Percentiles rank a stretch among this genome's conserved stretches.
Evolutionary conservation across 2,113 vertebrate genomes (phyloP).

Genomic region (Pycnonotus jocosus): DNA sequence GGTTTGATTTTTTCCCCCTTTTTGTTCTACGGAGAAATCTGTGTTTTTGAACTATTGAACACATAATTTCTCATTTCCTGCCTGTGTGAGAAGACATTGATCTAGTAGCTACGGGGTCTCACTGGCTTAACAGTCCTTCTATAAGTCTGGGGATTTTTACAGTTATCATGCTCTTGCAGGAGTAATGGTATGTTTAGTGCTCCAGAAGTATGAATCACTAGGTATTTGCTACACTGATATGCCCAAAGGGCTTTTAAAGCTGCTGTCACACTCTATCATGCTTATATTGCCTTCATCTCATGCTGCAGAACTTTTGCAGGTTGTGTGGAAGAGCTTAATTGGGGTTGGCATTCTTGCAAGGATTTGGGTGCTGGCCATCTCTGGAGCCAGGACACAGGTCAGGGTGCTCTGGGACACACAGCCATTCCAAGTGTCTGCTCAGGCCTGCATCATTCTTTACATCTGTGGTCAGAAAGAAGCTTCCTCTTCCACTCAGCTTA

Average conservation of each 20-base stretch:
- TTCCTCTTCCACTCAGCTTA: not conserved
- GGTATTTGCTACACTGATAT: not conserved
- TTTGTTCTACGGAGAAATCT: not conserved
- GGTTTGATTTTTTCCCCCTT: not conserved
- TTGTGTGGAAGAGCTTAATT: not conserved
- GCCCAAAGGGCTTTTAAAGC: not conserved
- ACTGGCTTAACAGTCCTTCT: not conserved
- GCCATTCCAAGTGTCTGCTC: not conserved
- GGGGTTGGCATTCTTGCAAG: not conserved
- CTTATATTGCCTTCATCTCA: not conserved
- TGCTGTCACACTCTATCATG: not conserved
- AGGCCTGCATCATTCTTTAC: not conserved
- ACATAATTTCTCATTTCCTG: not conserved
- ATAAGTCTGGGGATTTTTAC: not conserved
- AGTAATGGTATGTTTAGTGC: not conserved
- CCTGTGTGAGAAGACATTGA: not conserved
- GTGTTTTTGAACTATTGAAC: not conserved
- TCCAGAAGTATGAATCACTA: not conserved
- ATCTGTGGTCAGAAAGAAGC: not conserved
- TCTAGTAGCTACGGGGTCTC: not conserved
- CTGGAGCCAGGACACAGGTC: not conserved
- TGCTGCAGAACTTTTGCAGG: not conserved
- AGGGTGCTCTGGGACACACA: not conserved
- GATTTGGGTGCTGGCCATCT: not conserved
- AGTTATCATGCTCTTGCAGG: not conserved